Conservation (phyloP, 2,888 invertebrate species). For the Strigamia crassipes region DNA sequence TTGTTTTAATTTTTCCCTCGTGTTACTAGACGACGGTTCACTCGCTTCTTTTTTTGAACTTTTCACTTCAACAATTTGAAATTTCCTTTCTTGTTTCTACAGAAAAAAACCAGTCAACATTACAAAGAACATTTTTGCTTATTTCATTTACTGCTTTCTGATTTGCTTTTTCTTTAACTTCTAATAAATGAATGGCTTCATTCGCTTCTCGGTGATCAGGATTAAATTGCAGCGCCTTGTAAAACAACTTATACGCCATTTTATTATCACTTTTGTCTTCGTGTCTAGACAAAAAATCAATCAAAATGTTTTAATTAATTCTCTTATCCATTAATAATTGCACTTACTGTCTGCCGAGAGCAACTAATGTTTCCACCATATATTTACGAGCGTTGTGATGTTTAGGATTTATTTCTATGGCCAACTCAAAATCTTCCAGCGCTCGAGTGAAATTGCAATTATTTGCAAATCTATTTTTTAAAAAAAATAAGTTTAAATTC, state of each 20-base stretch:
- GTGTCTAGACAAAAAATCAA: slow-evolving; percentile 31
- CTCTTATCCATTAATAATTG: background rate
- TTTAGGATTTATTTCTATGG: slow-evolving; percentile 47
- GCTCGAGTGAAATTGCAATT: slow-evolving; percentile 48
- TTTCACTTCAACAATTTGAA: background rate
- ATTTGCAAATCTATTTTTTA: slow-evolving; percentile 47
- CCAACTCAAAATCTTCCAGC: slow-evolving; percentile 48
- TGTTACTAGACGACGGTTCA: slow-evolving; percentile 1
- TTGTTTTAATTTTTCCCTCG: slow-evolving; percentile 35
- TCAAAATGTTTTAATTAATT: background rate
- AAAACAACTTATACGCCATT: slow-evolving; percentile 47
- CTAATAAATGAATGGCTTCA: slow-evolving; percentile 79
- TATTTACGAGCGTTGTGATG: slow-evolving; percentile 49
- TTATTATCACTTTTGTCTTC: slow-evolving; percentile 48
- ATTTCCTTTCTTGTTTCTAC: background rate
- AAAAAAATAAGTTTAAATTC: background rate
- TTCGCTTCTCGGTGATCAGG: slow-evolving; percentile 87
- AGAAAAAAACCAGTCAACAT: background rate
- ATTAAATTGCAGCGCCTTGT: slow-evolving; percentile 50
- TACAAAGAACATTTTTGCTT: background rate
- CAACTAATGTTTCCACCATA: slow-evolving; percentile 48
- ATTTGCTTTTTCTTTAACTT: slow-evolving; percentile 55
- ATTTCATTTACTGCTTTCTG: background rate
- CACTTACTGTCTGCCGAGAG: slow-evolving; percentile 49
- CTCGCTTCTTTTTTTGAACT: background rate